Evolutionary conservation across 2,888 invertebrate genomes (phyloP), one percentile per base, ranked within the genome.

Genomic region (Isotomurus palustris): DNA sequence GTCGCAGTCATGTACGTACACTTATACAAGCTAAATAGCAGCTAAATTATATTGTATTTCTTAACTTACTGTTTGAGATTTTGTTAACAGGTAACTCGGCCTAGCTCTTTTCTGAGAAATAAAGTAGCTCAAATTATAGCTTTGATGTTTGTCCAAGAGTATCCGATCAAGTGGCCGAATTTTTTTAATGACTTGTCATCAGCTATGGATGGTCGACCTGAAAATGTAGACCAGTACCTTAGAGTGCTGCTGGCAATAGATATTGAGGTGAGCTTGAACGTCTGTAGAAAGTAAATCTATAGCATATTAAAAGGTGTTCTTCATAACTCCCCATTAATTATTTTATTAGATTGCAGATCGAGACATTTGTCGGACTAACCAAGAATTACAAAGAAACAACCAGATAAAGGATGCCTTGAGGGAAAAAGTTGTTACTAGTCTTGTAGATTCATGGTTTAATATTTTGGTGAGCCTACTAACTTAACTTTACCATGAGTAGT

Each of bases 391-490:
- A 57, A 72, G 79, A 54, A 81, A 80, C 71, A 76, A 78, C 5
- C 62, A 74, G 56, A 78, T 82, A 32, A 81, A 81, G 69, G 80
- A 81, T 70, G 74, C 75, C 3, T 81, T 82, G 79, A 73, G 82
- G 57, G 79, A 79, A 56, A 74, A 76, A 24, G 76, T 77, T 72
- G 77, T 82, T n/a, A 62, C 73, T 22, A 75, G 77, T 62, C 70
- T 81, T 43, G 80, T 80, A 2, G 77, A 79, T 58, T 78, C 80
- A 19, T 81, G 81, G 81, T 77, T 75, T 58, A 75, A 77, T 32
- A 79, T 81, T 60, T 71, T 81, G 74, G 80, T 81, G 72, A 73
- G 77, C 68, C n/a, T 29, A 6, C 25, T n/a, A 24, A 32, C n/a
- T 14, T 47, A 22, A 12, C 32, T 47, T 47, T 47, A 22, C 19